Evolutionary conservation across 2,113 vertebrate species (phyloP).

Genomic region (Rhynchomys soricoides): DNA sequence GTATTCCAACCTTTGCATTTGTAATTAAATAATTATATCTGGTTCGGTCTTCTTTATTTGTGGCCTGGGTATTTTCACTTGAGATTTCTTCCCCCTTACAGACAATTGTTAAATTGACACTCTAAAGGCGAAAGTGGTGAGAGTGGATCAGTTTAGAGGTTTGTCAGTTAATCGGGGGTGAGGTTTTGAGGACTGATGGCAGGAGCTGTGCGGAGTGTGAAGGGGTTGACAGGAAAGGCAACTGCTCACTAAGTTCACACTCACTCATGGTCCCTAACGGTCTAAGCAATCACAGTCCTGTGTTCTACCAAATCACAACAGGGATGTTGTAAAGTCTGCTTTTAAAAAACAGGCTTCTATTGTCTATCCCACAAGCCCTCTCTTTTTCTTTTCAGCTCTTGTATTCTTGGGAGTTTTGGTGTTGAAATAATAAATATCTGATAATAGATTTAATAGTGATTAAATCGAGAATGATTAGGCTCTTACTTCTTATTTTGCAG

Average conservation of each 20-base stretch:
- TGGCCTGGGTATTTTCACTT: constrained; percentile 1
- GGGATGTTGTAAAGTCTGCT: not conserved
- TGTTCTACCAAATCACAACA: constrained; percentile 13
- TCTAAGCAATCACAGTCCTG: not conserved
- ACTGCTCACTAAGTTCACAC: not conserved
- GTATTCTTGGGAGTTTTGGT: not conserved
- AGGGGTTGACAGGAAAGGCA: not conserved
- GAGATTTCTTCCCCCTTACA: not conserved
- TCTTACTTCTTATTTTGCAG: constrained; percentile 68
- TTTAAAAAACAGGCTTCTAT: not conserved
- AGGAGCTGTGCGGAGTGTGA: not conserved
- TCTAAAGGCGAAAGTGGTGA: constrained; percentile 20
- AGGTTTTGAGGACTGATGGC: not conserved
- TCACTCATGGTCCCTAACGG: not conserved
- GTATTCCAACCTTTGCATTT: constrained; percentile 32
- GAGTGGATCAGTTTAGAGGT: constrained; percentile 1
- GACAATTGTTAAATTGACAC: not conserved
- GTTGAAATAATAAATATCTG: constrained; percentile 26
- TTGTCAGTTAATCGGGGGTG: not conserved
- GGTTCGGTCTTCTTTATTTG: not conserved
- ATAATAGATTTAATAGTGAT: constrained; percentile 3
- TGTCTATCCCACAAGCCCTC: not conserved
- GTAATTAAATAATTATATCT: not conserved
- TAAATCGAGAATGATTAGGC: not conserved
- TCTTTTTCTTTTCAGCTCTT: not conserved